phyloP scores from a whole-genome alignment of 2,113 vertebrate genomes.

The Bombycilla garrulus region DNA sequence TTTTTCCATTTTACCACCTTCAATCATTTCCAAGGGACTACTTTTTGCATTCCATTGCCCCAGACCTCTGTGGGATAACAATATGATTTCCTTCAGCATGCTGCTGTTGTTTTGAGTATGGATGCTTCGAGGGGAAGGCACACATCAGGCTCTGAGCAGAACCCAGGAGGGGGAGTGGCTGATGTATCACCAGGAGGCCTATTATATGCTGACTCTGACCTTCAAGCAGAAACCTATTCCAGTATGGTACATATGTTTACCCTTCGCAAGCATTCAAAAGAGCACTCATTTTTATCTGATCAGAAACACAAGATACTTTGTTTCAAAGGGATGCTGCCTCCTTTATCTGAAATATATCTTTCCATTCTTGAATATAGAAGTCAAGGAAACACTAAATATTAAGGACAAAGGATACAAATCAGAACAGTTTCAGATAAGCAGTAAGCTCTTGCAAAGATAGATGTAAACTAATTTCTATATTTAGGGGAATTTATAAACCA shows the following conservation, averaged over 20 bases:
- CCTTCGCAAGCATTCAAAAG: background rate
- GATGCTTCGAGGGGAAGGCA: background rate
- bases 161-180: background rate
- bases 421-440: background rate
- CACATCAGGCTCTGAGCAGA: background rate
- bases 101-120: background rate
- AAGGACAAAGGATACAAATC: constrained; percentile 10
- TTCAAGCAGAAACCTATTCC: background rate
- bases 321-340: background rate
- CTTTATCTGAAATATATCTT: constrained; percentile 5
- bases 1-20: background rate
- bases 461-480: background rate
- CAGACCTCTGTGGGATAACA: background rate
- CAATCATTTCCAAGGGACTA: background rate
- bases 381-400: constrained; percentile 3
- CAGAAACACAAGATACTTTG: background rate
- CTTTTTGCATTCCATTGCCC: background rate
- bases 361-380: background rate
- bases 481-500: background rate
- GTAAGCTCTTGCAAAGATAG: background rate
- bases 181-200: background rate
- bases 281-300: background rate
- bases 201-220: background rate
- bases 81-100: background rate
- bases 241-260: background rate